Conservation (phyloP, 2,113 vertebrate species). For the Oreocharis arfaki region DNA sequence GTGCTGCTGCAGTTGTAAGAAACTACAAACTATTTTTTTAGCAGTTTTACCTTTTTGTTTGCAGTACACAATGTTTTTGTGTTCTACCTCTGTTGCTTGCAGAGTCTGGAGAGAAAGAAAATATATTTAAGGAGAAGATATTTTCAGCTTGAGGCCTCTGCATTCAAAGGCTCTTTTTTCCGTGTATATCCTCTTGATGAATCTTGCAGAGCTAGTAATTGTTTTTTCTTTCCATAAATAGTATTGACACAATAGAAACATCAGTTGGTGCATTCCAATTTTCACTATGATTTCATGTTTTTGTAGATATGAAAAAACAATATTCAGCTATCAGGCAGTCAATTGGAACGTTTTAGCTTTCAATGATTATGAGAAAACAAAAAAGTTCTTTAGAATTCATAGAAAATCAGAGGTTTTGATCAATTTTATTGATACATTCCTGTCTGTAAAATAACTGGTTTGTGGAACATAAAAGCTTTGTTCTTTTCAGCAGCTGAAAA, state of each 20-base stretch:
- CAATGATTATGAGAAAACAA: not conserved
- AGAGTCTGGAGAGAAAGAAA: conserved; percentile 2
- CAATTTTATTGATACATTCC: not conserved
- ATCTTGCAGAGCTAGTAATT: not conserved
- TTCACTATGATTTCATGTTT: not conserved
- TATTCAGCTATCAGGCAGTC: not conserved
- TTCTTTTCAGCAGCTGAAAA: not conserved
- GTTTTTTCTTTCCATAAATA: not conserved
- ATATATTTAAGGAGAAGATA: not conserved
- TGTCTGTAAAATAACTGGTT: not conserved
- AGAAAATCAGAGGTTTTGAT: not conserved
- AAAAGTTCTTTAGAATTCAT: not conserved
- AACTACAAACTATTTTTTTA: not conserved
- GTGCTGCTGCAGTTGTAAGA: not conserved
- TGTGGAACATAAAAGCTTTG: not conserved
- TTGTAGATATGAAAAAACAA: not conserved
- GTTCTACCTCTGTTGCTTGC: not conserved
- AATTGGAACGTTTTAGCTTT: not conserved
- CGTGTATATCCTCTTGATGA: not conserved
- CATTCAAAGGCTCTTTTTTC: not conserved
- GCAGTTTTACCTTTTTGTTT: not conserved
- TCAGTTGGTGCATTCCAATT: not conserved
- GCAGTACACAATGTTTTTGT: not conserved
- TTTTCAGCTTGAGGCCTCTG: not conserved
- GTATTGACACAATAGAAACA: not conserved